Evolutionary conservation across 2,113 vertebrate genomes (phyloP).

Genomic region (Pseudonaja textilis): DNA sequence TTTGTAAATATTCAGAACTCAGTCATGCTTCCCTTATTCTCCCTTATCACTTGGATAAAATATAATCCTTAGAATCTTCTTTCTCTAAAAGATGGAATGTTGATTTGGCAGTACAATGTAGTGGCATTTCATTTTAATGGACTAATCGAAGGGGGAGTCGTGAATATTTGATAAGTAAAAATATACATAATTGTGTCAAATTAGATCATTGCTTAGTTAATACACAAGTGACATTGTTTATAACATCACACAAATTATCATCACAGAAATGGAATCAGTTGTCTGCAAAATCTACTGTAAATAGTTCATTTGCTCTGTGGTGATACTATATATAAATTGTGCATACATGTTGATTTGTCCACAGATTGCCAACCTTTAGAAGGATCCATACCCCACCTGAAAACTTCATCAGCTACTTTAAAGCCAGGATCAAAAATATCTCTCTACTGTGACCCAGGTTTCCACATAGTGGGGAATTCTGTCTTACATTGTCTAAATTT

Average conservation of each 20-base stretch:
- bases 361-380: conserved; percentile 90
- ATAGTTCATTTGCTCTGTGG: neutral
- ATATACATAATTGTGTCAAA: neutral
- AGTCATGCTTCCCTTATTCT: neutral
- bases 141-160: neutral
- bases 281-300: neutral
- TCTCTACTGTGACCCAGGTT: conserved; percentile 90
- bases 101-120: neutral
- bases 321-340: neutral
- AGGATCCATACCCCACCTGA: conserved; percentile 78
- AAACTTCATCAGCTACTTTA: conserved; percentile 72
- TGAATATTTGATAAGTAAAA: neutral
- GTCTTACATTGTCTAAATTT: conserved; percentile 88
- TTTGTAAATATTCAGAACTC: neutral
- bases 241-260: neutral
- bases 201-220: neutral
- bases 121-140: neutral
- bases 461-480: conserved; percentile 90
- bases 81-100: neutral
- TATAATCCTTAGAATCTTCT: neutral
- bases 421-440: conserved; percentile 87
- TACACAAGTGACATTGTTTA: neutral
- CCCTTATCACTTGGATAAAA: neutral
- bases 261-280: neutral
- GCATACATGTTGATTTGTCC: conserved; percentile 23